Conservation (phyloP, 2,888 invertebrate genomes). For the Eupithecia subumbrata region DNA sequence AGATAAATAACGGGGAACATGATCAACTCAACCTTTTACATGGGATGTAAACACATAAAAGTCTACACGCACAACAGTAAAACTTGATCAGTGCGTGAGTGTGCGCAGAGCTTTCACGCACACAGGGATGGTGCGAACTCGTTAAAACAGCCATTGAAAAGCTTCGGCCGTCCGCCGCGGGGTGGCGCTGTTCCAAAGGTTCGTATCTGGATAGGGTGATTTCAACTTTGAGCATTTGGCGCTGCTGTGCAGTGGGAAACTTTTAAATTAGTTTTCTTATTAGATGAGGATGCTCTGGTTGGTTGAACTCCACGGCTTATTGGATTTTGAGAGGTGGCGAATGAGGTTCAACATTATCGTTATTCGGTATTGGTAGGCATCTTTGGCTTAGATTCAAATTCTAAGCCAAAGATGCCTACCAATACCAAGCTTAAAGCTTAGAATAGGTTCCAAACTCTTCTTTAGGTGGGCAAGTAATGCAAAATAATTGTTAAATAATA, state of each 20-base stretch:
- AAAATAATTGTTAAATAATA: background rate
- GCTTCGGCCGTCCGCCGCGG: slow-evolving; percentile 79
- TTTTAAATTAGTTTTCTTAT: slow-evolving; percentile 70
- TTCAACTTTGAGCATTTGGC: slow-evolving; percentile 63
- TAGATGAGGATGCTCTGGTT: slow-evolving; percentile 51
- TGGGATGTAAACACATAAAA: slow-evolving; percentile 69
- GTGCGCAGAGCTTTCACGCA: slow-evolving; percentile 74
- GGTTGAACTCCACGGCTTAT: slow-evolving; percentile 56
- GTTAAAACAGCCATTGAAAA: slow-evolving; percentile 77
- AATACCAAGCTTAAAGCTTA: too few species aligned
- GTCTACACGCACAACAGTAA: slow-evolving; percentile 70
- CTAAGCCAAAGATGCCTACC: too few species aligned
- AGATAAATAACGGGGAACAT: slow-evolving; percentile 68
- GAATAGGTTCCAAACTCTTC: background rate
- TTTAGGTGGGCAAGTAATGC: background rate
- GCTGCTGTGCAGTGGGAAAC: slow-evolving; percentile 65
- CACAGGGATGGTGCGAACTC: slow-evolving; percentile 59
- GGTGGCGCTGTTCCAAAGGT: slow-evolving; percentile 76
- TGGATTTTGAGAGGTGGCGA: slow-evolving; percentile 47
- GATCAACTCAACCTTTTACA: slow-evolving; percentile 62
- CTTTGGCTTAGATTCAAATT: too few species aligned
- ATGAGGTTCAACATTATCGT: slow-evolving; percentile 41
- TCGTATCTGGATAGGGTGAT: slow-evolving; percentile 59
- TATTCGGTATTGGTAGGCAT: background rate
- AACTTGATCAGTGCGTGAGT: slow-evolving; percentile 58